phyloP scores from a whole-genome alignment of 2,113 vertebrate genomes.

The Coptodon bakossiorum region DNA sequence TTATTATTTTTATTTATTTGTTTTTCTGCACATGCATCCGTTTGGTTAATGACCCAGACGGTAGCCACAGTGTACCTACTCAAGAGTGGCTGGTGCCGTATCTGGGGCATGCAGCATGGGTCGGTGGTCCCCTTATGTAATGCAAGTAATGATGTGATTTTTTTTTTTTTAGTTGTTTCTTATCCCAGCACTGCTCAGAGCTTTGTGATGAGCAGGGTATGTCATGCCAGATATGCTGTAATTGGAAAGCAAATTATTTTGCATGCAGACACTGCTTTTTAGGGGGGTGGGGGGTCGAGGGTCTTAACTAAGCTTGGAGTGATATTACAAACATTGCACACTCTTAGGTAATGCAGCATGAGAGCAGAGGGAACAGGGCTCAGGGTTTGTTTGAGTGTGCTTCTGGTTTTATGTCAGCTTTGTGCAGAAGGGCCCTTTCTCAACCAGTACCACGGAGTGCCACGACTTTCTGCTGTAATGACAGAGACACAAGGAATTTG shows the following conservation, averaged over 20 bases:
- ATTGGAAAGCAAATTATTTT: slow-evolving; percentile 24
- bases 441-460: slow-evolving; percentile 19
- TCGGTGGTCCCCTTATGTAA: slow-evolving; percentile 54
- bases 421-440: neutral
- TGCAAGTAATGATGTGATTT: slow-evolving; percentile 33
- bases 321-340: neutral
- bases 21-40: slow-evolving; percentile 17
- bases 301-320: neutral
- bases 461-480: slow-evolving; percentile 14
- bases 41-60: neutral
- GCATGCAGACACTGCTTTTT: neutral
- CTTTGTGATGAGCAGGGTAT: neutral
- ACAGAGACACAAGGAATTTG: neutral
- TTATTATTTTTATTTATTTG: neutral
- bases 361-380: neutral
- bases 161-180: neutral
- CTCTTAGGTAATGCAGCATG: neutral
- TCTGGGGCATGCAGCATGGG: slow-evolving; percentile 33
- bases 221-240: neutral
- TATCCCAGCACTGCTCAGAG: slow-evolving; percentile 2
- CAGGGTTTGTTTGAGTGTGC: neutral
- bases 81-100: neutral
- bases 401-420: neutral
- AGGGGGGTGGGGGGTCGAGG: neutral
- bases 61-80: neutral